Conservation (phyloP, 2,888 invertebrate species). For the Sphinx pinastri region DNA sequence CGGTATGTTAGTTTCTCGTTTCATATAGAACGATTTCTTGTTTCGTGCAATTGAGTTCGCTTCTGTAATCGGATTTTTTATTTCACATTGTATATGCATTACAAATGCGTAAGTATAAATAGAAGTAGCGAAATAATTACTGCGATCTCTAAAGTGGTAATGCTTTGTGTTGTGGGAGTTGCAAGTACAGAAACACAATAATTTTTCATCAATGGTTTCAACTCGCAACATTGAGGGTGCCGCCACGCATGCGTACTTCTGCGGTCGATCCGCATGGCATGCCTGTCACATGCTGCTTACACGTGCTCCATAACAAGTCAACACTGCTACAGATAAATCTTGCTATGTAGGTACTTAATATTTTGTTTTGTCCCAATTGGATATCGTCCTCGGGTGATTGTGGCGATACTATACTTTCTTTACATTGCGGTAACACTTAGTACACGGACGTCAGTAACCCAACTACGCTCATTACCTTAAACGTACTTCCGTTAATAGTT, state of each 20-base stretch:
- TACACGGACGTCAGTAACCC: constrained; percentile 15
- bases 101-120: background rate
- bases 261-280: constrained; percentile 65
- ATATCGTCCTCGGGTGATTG: background rate
- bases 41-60: too few species aligned
- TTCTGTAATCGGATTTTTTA: too few species aligned
- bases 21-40: too few species aligned
- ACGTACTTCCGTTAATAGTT: constrained; percentile 64
- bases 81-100: background rate
- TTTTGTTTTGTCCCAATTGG: background rate
- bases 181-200: constrained; percentile 6
- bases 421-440: background rate
- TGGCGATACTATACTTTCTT: background rate
- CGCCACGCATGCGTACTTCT: constrained; percentile 67
- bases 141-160: background rate
- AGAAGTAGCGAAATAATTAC: background rate
- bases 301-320: constrained; percentile 57
- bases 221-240: constrained; percentile 53
- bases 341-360: background rate
- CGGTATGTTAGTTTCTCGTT: too few species aligned
- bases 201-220: constrained; percentile 28
- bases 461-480: constrained; percentile 38
- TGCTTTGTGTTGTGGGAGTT: background rate
- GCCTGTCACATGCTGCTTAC: constrained; percentile 65
- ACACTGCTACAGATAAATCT: constrained; percentile 7